These are phyloP conservation scores for Philhelius pedissequus DNA, from an alignment of 2,888 invertebrate genomes.

Conservation along the genomic window DNA sequence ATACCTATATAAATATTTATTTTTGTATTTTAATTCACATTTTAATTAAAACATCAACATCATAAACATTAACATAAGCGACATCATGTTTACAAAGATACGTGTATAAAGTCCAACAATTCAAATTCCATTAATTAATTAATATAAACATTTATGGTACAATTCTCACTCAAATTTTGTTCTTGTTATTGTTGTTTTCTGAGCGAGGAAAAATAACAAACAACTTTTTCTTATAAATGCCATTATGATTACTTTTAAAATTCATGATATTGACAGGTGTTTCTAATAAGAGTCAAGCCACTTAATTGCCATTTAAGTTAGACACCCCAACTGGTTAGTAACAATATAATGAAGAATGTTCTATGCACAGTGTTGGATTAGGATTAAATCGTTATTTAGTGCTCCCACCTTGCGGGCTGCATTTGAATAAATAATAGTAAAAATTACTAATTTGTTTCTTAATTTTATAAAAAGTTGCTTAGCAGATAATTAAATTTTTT, in stretches of 20 bases:
- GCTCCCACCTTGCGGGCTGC: no score
- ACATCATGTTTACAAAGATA: slow-evolving; percentile 36
- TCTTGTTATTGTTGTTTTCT: no score
- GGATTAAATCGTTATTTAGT: no score
- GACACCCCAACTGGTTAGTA: background rate
- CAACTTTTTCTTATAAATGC: slow-evolving; percentile 13
- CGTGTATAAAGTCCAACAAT: slow-evolving; percentile 15
- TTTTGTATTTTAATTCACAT: slow-evolving; percentile 20
- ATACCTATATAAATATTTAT: background rate
- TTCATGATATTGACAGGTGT: slow-evolving; percentile 62
- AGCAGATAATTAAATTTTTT: no score
- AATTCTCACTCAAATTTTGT: background rate
- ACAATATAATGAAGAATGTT: slow-evolving; percentile 4
- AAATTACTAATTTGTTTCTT: no score
- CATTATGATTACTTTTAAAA: slow-evolving; percentile 38
- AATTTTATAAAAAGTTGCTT: no score
- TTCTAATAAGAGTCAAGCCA: slow-evolving; percentile 19
- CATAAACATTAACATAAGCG: slow-evolving; percentile 1
- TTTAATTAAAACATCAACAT: slow-evolving; percentile 30
- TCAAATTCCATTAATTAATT: slow-evolving; percentile 45
- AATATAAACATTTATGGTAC: slow-evolving; percentile 1
- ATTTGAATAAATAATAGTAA: no score
- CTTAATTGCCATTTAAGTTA: background rate
- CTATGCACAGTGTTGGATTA: background rate
- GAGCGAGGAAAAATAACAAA: no score